Base-by-base conservation (phyloP, 2,113 vertebrate genomes). In the human (Homo sapiens) region DNA sequence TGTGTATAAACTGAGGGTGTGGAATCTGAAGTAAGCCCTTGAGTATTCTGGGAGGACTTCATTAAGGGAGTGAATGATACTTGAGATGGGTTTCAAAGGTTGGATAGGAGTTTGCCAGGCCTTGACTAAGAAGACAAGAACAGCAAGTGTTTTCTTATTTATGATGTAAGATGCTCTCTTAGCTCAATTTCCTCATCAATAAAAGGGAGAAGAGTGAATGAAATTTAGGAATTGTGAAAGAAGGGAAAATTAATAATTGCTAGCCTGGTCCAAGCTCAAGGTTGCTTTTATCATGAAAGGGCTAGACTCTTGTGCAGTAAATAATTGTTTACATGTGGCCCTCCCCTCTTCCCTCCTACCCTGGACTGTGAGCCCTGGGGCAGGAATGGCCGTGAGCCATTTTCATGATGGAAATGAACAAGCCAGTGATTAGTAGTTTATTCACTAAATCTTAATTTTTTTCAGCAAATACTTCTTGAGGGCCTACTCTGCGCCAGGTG, bases 11-110 rank as follows among this genome's bases (percentile, higher is more conserved):
- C 79, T 87, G 81, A n/a, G 45, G 18, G 38, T 35, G 20, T 43
- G 79, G 78, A 89, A 55, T 88, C 64, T 75, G 55, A 94, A 96
- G 64, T 79, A 95, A 95, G 95, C 72, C 43, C 66, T 92, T 89
- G 11, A 18, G 35, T 89, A 64, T 89, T 86, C 89, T 92, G 81
- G 70, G 50, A 93, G 27, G 40, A 70, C 52, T 92, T 93, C 6
- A 73, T 83, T 94, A 70, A 66, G 20, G 35, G 70, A 81, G 57
- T 55, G 66, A 83, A 50, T 55, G 66, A 79, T 85, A 80, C 18
- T 88, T 86, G 45, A 92, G 43, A 25, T 87, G 43, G 80, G 50
- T 70, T 92, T 96, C 59, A 84, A 32, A 93, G 32, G 9, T 89
- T 89, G 32, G 59, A 40, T 75, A 92, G 73, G 17, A 90, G 61